Percentiles rank a stretch among this genome's conserved stretches.
These are phyloP conservation scores for Homalodisca vitripennis DNA, from an alignment of 1,140 invertebrate species.

Conservation along the genomic window DNA sequence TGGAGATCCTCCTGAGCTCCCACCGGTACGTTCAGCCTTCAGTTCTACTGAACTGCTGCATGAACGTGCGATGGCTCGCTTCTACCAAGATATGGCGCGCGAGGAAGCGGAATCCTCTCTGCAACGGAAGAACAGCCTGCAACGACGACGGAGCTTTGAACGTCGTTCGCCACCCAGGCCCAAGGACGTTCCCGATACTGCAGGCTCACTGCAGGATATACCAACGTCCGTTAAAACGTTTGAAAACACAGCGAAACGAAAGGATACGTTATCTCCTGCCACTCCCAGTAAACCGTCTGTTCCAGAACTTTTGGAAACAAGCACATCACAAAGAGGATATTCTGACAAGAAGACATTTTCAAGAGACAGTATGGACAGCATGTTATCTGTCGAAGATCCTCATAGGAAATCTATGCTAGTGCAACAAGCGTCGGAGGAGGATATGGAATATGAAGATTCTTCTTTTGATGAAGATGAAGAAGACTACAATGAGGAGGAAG, in stretches of 20 bases:
- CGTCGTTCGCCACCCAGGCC: background rate
- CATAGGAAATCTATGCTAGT: background rate
- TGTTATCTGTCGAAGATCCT: conserved; percentile 10
- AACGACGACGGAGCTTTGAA: conserved; percentile 38
- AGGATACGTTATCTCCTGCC: background rate
- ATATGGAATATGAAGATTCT: conserved; percentile 28
- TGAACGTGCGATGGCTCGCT: conserved; percentile 73
- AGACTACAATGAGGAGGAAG: conserved; percentile 37
- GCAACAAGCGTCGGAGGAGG: conserved; percentile 21
- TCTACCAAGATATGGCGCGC: conserved; percentile 69
- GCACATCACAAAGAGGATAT: background rate
- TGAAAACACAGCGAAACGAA: too few species aligned
- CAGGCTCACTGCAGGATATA: conserved; percentile 10
- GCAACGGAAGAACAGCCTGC: conserved; percentile 38
- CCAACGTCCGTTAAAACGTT: background rate
- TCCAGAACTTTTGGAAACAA: background rate
- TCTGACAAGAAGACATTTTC: conserved; percentile 13
- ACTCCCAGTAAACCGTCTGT: background rate
- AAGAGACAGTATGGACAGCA: conserved; percentile 30
- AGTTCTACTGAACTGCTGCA: conserved; percentile 79
- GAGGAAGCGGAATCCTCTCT: conserved; percentile 61
- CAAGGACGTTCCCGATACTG: background rate
- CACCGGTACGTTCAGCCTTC: conserved; percentile 63
- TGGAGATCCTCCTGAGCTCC: conserved; percentile 49
- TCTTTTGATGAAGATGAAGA: conserved; percentile 34